These are phyloP conservation scores for Myodes glareolus DNA, from an alignment of 2,113 vertebrate genomes.

Conservation along the genomic window DNA sequence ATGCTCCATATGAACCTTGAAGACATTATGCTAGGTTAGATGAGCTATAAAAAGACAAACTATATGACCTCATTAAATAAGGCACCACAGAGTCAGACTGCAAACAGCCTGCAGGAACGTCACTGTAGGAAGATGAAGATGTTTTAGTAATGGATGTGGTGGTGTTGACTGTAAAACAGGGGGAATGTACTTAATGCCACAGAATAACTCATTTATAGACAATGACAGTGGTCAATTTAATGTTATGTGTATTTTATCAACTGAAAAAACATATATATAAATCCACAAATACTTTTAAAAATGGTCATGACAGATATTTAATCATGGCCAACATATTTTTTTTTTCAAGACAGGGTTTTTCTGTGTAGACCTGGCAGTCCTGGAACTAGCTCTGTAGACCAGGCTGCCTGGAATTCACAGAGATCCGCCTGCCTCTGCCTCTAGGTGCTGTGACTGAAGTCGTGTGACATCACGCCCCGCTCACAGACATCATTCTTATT, in stretches of 20 bases:
- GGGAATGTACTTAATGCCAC: background rate
- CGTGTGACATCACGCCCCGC: background rate
- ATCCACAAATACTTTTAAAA: background rate
- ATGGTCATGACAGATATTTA: background rate
- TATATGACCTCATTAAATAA: background rate
- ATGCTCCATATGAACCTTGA: background rate
- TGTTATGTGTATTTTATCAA: slow-evolving; percentile 9
- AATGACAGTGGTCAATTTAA: background rate
- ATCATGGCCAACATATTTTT: background rate
- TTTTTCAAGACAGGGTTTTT: background rate
- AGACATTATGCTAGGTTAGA: slow-evolving; percentile 2
- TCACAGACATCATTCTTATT: background rate
- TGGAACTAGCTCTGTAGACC: background rate
- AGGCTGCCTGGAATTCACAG: background rate
- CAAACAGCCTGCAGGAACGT: background rate
- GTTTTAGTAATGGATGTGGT: background rate
- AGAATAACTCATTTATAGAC: no score
- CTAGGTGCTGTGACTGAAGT: background rate
- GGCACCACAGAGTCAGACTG: background rate
- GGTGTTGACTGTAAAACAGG: background rate
- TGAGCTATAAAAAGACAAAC: background rate
- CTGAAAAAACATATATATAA: background rate
- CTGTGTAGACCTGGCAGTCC: no score
- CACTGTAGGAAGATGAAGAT: no score
- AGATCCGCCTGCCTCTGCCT: background rate